Evolutionary conservation across 2,888 invertebrate species (phyloP).

Genomic region (Lasioglossum oenotherae): DNA sequence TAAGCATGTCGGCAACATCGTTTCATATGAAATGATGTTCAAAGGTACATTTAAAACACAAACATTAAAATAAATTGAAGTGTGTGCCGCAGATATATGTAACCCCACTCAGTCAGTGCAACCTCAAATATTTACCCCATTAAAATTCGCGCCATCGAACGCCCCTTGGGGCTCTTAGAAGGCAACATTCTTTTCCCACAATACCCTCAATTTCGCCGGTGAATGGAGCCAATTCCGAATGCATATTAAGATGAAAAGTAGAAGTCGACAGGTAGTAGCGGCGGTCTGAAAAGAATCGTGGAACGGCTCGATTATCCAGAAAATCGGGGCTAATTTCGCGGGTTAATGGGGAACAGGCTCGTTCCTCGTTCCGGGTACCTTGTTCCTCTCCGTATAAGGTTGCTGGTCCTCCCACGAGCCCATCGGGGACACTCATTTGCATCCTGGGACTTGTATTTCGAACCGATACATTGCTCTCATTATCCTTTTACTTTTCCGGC

Average conservation of each 20-base stretch:
- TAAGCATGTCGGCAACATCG: neutral
- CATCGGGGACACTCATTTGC: conserved; percentile 37
- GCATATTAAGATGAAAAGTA: conserved; percentile 18
- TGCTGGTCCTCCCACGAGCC: conserved; percentile 41
- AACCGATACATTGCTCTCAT: conserved; percentile 52
- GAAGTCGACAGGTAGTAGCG: conserved; percentile 8
- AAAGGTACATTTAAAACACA: neutral
- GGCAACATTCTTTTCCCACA: neutral
- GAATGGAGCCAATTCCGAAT: conserved; percentile 25
- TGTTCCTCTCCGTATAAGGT: neutral
- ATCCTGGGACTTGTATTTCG: neutral
- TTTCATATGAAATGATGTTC: neutral
- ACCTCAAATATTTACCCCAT: conserved; percentile 12
- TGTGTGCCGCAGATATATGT: neutral
- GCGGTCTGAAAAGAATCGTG: conserved; percentile 1
- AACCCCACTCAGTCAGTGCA: neutral
- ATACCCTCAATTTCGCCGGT: conserved; percentile 9
- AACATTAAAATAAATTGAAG: neutral
- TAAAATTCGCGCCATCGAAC: conserved; percentile 6
- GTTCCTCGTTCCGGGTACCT: neutral
- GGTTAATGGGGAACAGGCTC: conserved; percentile 51
- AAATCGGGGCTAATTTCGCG: conserved; percentile 61
- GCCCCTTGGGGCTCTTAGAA: neutral
- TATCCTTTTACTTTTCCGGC: neutral
- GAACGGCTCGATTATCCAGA: conserved; percentile 44